phyloP scores from a whole-genome alignment of 2,888 invertebrate species.

The Xestia xanthographa region DNA sequence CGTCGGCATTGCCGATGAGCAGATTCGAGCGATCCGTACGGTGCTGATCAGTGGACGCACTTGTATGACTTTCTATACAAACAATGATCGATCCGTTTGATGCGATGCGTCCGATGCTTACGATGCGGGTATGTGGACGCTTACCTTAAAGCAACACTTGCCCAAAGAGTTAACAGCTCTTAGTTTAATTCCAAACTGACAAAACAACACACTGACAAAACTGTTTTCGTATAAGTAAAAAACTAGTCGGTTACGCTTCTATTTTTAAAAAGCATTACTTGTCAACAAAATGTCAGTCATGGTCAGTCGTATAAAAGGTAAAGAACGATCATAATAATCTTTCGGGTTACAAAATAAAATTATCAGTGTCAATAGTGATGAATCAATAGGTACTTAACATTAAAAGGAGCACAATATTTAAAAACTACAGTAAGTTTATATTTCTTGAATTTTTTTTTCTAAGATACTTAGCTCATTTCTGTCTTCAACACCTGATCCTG shows the following conservation, averaged over 20 bases:
- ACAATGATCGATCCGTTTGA: no score
- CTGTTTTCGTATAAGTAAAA: slow-evolving; percentile 6
- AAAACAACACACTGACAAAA: slow-evolving; percentile 8
- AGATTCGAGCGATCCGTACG: no score
- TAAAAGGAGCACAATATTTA: slow-evolving; percentile 67
- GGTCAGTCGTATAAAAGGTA: slow-evolving; percentile 79
- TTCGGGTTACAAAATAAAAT: slow-evolving; percentile 90
- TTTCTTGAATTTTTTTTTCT: neutral
- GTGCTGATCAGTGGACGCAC: no score
- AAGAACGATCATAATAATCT: slow-evolving; percentile 72
- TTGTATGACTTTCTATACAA: no score
- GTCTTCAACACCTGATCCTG: neutral
- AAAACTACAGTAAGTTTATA: slow-evolving; percentile 77
- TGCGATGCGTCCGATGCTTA: no score
- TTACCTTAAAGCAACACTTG: neutral
- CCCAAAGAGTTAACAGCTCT: slow-evolving; percentile 13
- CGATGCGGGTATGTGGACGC: no score
- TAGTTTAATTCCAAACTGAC: neutral
- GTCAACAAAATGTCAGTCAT: slow-evolving; percentile 78
- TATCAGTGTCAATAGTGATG: slow-evolving; percentile 84
- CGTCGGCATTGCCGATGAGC: no score
- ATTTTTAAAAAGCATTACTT: slow-evolving; percentile 71
- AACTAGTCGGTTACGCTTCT: slow-evolving; percentile 70
- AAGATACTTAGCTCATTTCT: neutral
- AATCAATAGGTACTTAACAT: slow-evolving; percentile 66